These are phyloP conservation scores for Eupithecia abbreviata DNA, from an alignment of 2,888 invertebrate genomes.

Conservation along the genomic window DNA sequence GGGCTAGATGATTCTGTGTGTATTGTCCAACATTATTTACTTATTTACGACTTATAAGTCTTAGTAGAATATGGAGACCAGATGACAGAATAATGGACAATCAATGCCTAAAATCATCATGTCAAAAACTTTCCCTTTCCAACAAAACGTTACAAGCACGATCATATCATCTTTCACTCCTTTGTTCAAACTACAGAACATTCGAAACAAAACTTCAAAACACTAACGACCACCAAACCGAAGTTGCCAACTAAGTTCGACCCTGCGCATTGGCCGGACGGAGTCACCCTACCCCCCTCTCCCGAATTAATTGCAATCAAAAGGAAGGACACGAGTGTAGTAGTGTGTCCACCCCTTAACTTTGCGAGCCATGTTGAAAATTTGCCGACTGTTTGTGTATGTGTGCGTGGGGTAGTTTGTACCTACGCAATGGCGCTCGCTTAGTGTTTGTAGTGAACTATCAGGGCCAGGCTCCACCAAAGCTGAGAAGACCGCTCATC, in stretches of 20 bases:
- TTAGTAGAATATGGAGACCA: too few relatives aligned
- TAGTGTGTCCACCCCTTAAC: constrained; percentile 72
- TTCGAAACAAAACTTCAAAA: constrained; percentile 59
- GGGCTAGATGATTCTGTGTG: too few relatives aligned
- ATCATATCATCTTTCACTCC: constrained; percentile 22
- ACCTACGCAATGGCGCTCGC: constrained; percentile 43
- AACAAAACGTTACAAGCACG: not conserved
- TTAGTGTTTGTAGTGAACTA: constrained; percentile 31
- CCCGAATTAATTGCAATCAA: constrained; percentile 84
- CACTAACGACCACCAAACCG: constrained; percentile 65
- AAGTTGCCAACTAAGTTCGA: constrained; percentile 73
- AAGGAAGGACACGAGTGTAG: constrained; percentile 83
- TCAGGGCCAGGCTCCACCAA: not conserved
- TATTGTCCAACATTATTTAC: too few relatives aligned
- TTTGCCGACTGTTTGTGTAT: constrained; percentile 61
- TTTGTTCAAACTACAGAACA: constrained; percentile 46
- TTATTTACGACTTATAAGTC: too few relatives aligned
- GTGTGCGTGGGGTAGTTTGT: constrained; percentile 37
- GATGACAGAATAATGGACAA: too few relatives aligned
- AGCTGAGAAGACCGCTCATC: too few relatives aligned
- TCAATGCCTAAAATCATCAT: too few relatives aligned
- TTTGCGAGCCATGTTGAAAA: constrained; percentile 80
- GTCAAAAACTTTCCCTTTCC: not conserved
- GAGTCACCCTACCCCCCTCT: constrained; percentile 58
- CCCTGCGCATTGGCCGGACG: constrained; percentile 79